Evolutionary conservation across 2,888 invertebrate genomes (phyloP), one percentile per base, ranked within the genome.

Genomic region (Theretra japonica): DNA sequence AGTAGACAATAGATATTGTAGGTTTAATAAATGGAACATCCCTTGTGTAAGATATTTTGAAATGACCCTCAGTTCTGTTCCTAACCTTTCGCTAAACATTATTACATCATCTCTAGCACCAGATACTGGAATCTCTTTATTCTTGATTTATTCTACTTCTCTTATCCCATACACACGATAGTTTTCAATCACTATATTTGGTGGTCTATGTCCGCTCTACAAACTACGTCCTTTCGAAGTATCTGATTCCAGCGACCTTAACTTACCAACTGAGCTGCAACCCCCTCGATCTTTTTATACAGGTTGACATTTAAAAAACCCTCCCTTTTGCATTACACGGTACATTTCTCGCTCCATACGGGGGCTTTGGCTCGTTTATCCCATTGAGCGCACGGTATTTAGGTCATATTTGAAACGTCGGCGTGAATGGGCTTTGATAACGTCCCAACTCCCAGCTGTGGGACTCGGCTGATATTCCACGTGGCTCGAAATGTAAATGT

Each of bases 341-440:
- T 76, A 69, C 72, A 72, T 60, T 72, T 72, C 59, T 17, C 62
- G 28, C 60, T 59, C 69, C 77, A 80, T 77, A 80, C 80, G 77
- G 77, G 77, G 74, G 79, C 80, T 81, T 79, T 77, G 76, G 72
- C 72, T 73, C 75, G 75, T 77, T 75, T 73, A 74, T 76, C 74
- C 78, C 73, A 74, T 75, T 79, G 75, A 77, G 75, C 70, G 71
- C 69, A 70, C 73, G 79, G 53, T 80, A 86, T 86, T 84, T 83
- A 79, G 85, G 86, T 85, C 86, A 86, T 82, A 84, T 85, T 82
- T 82, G 82, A 76, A 83, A 83, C 82, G 82, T 79, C 75, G 75
- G 48, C 41, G 79, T 85, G 82, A 84, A 85, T 83, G 75, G 79
- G 75, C 79, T 82, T 78, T 80, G 81, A 82, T 80, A 74, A 77